Base-by-base conservation (phyloP, 2,113 vertebrate species). In the Eclectus roratus region DNA sequence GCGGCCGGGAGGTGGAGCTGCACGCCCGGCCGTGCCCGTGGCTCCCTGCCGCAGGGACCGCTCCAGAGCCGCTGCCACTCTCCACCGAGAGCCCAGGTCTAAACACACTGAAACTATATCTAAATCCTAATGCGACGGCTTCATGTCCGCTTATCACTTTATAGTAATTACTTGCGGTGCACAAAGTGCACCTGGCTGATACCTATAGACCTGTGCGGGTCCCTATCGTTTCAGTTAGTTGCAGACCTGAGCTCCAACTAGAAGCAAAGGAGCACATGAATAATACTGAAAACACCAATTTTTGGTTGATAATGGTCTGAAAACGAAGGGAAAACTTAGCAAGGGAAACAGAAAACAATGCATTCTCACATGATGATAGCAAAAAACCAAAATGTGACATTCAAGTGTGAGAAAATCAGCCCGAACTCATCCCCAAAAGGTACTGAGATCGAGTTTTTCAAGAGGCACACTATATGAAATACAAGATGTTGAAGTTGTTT, bases 1-100 rank as follows among this genome's bases (percentile, higher is more conserved):
- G 56, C 44, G 41, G 69, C 98, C 97, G 94, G 95, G 93, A 98
- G 98, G 37, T 97, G 98, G 97, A 97, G 97, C 97, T 97, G 82
- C 91, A 24, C 53, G 15, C 95, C 95, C 64, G 93, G 33, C 35
- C 50, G 66, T 94, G 37, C 6, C 60, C 50, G 55, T 4, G 6
- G 49, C 35, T 16, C 44, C 29, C 41, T 15, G 29, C n/a, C n/a
- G 9, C 15, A 27, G 13, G 56, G 10, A 7, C 6, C 10, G 7
- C 37, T 52, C 23, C 64, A 35, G 23, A 37, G 53, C 24, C 39
- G 27, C 29, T 19, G 37, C 31, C 55, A 79, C 63, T 1, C 20
- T 1, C 39, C 28, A 35, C 60, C 88, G 7, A 44, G 61, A 91
- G 77, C 63, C 31, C 69, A 17, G n/a, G 27, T 66, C 44, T 43